Evolutionary conservation across 2,888 invertebrate genomes (phyloP).

Genomic region (Hirtodrosophila alboralis): DNA sequence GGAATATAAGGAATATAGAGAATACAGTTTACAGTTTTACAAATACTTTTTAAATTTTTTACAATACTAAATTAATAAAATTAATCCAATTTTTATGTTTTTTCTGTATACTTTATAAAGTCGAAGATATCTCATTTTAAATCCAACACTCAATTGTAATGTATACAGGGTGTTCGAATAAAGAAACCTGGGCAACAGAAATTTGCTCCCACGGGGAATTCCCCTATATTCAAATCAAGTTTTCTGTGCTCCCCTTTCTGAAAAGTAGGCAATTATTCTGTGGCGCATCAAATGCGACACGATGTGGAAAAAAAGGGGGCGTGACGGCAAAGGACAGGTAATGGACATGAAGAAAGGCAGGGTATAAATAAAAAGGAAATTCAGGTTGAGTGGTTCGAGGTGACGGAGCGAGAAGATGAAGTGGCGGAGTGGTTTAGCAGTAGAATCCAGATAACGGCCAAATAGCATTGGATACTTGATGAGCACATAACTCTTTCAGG

Average conservation of each 20-base stretch:
- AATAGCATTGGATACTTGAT: conserved; percentile 4
- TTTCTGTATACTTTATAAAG: too few species aligned
- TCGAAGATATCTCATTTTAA: too few species aligned
- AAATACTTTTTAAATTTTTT: too few species aligned
- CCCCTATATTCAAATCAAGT: conserved; percentile 63
- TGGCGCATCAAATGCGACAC: conserved; percentile 41
- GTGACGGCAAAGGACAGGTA: conserved; percentile 4
- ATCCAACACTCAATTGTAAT: too few species aligned
- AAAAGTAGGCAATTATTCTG: conserved; percentile 74
- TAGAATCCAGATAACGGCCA: background rate
- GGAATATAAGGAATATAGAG: too few species aligned
- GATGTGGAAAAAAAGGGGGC: background rate
- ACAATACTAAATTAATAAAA: too few species aligned
- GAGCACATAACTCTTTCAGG: background rate
- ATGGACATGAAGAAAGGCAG: conserved; percentile 1
- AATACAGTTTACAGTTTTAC: too few species aligned
- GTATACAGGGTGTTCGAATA: too few species aligned
- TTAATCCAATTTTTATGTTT: too few species aligned
- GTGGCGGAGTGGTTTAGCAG: background rate
- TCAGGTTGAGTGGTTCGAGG: conserved; percentile 11
- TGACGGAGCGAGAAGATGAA: background rate
- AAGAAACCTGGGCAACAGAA: conserved; percentile 25
- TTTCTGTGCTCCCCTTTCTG: conserved; percentile 31
- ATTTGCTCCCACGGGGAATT: conserved; percentile 47
- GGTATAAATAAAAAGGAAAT: conserved; percentile 29